Conservation (phyloP, 2,797 vertebrate species). For the Leptatherina wallacei region DNA sequence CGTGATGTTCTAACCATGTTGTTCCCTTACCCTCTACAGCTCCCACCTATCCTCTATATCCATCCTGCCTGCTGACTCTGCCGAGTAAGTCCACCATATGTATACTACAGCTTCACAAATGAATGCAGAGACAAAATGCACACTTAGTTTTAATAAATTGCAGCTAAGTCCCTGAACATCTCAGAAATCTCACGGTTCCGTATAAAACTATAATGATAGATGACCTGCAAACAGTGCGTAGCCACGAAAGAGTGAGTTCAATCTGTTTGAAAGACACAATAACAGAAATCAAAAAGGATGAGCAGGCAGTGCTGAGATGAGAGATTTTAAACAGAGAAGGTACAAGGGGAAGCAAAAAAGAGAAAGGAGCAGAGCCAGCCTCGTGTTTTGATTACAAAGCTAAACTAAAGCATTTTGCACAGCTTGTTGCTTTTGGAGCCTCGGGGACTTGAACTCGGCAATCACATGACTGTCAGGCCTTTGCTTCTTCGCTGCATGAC, state of each 20-base stretch:
- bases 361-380: neutral
- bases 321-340: neutral
- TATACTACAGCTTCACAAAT: neutral
- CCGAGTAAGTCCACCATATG: constrained; percentile 87
- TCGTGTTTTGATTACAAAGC: constrained; percentile 42
- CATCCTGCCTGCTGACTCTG: constrained; percentile 93
- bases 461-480: constrained; percentile 59
- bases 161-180: neutral
- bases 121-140: no score
- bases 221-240: neutral
- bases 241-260: neutral
- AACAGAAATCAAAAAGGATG: constrained; percentile 14
- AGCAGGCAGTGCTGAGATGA: neutral
- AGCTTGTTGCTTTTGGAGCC: constrained; percentile 15
- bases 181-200: no score
- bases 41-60: constrained; percentile 87
- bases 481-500: constrained; percentile 3
- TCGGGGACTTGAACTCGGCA: constrained; percentile 29
- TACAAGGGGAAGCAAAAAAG: constrained; percentile 17
- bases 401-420: constrained; percentile 36
- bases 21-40: constrained; percentile 79
- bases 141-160: neutral
- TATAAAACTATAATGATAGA: neutral
- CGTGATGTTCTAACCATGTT: constrained; percentile 64
- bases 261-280: constrained; percentile 13